Conservation (phyloP, 2,113 vertebrate genomes). For the Apistogramma diplotaenia region DNA sequence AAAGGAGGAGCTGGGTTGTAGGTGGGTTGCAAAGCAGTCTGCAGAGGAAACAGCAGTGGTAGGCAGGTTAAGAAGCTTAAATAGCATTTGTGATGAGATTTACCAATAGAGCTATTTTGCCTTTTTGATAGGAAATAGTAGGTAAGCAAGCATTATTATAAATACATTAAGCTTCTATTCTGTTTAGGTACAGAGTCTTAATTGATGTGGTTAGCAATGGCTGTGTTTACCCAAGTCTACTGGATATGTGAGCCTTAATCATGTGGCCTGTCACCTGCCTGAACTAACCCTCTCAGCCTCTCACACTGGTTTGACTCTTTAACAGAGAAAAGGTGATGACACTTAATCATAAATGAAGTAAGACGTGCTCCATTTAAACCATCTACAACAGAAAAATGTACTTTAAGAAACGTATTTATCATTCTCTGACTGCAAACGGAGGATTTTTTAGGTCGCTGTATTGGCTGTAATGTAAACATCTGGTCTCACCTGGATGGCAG, state of each 20-base stretch:
- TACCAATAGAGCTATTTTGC: not conserved
- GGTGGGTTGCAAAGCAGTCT: not conserved
- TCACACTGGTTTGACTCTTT: not conserved
- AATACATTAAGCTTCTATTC: not conserved
- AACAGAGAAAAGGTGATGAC: not conserved
- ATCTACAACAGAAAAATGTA: not conserved
- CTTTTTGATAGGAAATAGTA: not conserved
- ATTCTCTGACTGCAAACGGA: not conserved
- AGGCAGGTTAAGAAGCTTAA: not conserved
- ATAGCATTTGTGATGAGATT: not conserved
- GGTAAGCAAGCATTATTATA: not conserved
- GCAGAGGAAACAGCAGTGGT: not conserved
- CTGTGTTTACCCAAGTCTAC: not conserved
- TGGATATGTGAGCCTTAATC: not conserved
- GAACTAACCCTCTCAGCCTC: not conserved
- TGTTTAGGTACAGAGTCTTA: not conserved
- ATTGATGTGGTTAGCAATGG: not conserved
- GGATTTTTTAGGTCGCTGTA: not conserved
- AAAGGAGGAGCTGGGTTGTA: not conserved
- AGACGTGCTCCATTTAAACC: not conserved
- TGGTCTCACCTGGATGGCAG: constrained; percentile 87
- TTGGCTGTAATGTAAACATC: not conserved
- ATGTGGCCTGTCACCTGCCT: not conserved
- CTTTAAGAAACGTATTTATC: not conserved
- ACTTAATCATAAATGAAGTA: not conserved